Percentiles rank a stretch among this genome's conserved stretches.
phyloP scores from a whole-genome alignment of 2,797 vertebrate species.

The Hirundo rustica region DNA sequence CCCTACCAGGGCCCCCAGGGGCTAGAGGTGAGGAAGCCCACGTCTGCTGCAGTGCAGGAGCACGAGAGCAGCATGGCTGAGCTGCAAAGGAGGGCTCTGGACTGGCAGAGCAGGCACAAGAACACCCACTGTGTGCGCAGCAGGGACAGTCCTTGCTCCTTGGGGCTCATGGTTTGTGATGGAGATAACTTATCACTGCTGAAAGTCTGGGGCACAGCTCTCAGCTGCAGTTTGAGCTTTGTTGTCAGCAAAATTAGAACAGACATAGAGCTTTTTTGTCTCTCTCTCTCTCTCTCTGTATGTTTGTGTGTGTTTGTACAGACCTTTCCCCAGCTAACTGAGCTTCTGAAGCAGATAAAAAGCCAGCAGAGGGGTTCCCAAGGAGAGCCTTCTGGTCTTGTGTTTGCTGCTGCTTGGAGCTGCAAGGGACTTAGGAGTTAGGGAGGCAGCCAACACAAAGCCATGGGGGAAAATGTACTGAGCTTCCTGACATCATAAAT shows the following conservation, averaged over 20 bases:
- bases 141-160: background rate
- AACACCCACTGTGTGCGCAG: background rate
- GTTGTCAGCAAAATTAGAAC: background rate
- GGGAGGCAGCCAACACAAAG: background rate
- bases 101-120: background rate
- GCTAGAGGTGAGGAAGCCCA: background rate
- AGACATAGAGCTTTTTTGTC: background rate
- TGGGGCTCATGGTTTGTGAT: slow-evolving; percentile 1
- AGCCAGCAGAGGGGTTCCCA: background rate
- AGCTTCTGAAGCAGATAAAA: background rate
- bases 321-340: background rate
- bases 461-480: background rate
- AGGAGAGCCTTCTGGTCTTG: background rate
- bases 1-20: background rate
- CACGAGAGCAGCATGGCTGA: background rate
- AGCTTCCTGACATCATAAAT: background rate
- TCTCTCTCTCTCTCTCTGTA: background rate
- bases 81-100: background rate
- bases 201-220: slow-evolving; percentile 26
- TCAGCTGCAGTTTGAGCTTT: background rate
- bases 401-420: background rate
- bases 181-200: slow-evolving; percentile 25
- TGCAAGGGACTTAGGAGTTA: too few relatives aligned
- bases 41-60: background rate
- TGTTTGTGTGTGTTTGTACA: background rate